Evolutionary conservation across 2,113 vertebrate genomes (phyloP), one percentile per base, ranked within the genome.

Genomic region (Leptobrachium ailaonicum): DNA sequence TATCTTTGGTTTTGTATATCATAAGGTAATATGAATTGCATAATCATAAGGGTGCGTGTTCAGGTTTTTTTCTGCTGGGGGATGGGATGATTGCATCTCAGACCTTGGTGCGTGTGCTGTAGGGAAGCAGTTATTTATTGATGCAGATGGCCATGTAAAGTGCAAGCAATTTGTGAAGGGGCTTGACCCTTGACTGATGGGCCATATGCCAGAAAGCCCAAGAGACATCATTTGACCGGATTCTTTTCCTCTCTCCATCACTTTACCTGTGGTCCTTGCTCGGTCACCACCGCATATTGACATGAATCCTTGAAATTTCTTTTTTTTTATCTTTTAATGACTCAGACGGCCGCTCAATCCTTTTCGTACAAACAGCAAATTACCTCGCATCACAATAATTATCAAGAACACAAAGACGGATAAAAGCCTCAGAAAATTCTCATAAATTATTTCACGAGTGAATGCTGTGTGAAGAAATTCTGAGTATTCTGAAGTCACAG

Each of bases 151-250:
- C 87, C 92, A 92, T 91, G 90, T 87, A 89, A 87, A 96, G 94
- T 96, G 94, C 91, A 94, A 95, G 91, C 94, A 93, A 90, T 92
- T 92, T 90, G 93, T 90, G 90, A 93, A 90, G 87, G 94, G 93
- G 91, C 92, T 92, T 96, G 95, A 96, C 95, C 95, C 92, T 88
- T 96, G 94, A 94, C 95, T 92, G 87, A 87, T 88, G 91, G 86
- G 85, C 90, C 91, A 91, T 95, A 95, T 95, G 93, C 88, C 88
- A 92, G 90, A 91, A 92, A 90, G 86, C 92, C 89, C 90, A 83
- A 82, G 88, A 89, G 90, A 90, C 86, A 83, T 92, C 85, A 86
- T 93, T 91, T 91, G 86, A 91, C 90, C 90, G 84, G 82, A 86
- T 88, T 88, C 86, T 90, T 87, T 96, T 92, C 91, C 90, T 90